Conservation (phyloP, 2,113 vertebrate genomes). For the Cryptomyrus ogoouensis region DNA sequence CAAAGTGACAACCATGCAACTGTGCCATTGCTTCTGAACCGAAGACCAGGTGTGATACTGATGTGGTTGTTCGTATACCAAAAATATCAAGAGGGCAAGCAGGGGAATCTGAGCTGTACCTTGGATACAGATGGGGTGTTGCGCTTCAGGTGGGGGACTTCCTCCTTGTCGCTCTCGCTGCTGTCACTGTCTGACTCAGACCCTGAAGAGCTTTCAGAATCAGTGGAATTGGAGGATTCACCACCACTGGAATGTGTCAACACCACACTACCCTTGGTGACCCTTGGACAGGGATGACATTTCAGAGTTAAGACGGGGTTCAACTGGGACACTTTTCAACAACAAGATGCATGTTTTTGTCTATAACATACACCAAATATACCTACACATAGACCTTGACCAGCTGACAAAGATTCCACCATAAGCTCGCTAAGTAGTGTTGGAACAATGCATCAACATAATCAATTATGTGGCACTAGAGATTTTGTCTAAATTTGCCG, state of each 20-base stretch:
- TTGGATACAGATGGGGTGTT: constrained; percentile 43
- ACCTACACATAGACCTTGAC: background rate
- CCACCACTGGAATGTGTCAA: constrained; percentile 71
- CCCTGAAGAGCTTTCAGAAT: constrained; percentile 80
- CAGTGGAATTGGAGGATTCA: constrained; percentile 76
- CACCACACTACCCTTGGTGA: constrained; percentile 50
- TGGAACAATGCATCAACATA: background rate
- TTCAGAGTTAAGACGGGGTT: background rate
- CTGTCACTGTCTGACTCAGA: constrained; percentile 74
- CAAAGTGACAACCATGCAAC: background rate
- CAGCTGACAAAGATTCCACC: background rate
- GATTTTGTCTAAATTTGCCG: background rate
- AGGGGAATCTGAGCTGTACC: constrained; percentile 32
- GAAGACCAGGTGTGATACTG: background rate
- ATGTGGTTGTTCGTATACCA: background rate
- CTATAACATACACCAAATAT: background rate
- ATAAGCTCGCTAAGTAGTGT: background rate
- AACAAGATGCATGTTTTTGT: background rate
- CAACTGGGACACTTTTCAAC: background rate
- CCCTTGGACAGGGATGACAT: constrained; percentile 44
- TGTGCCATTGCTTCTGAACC: background rate
- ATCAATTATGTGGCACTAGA: background rate
- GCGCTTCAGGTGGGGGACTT: constrained; percentile 18
- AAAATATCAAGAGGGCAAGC: background rate
- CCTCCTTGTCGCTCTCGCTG: constrained; percentile 68